Conservation (phyloP, 2,797 vertebrate genomes). For the Protosalanx chinensis region DNA sequence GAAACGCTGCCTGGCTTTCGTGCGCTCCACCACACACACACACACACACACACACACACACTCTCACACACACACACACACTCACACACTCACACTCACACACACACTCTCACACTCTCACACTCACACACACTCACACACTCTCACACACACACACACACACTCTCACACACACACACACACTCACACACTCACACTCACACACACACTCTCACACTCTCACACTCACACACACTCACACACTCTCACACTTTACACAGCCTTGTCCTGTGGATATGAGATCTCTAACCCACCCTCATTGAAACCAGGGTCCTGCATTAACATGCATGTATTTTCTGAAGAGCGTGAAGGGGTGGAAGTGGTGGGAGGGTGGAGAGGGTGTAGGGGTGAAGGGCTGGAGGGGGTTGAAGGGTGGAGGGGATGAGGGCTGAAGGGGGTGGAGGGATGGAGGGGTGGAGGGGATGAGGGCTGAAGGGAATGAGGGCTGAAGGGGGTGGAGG, state of each 20-base stretch:
- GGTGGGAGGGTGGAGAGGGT: conserved; percentile 18
- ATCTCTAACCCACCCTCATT: conserved; percentile 18
- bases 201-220: too few relatives aligned
- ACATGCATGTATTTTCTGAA: conserved; percentile 55
- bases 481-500: neutral
- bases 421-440: neutral
- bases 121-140: too few relatives aligned
- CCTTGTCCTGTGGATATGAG: conserved; percentile 8
- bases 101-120: too few relatives aligned
- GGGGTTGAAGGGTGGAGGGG: conserved; percentile 17
- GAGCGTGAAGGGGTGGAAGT: conserved; percentile 23
- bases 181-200: too few relatives aligned
- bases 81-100: too few relatives aligned
- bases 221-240: too few relatives aligned
- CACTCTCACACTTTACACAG: neutral
- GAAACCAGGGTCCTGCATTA: conserved; percentile 48
- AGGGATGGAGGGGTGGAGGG: conserved; percentile 24
- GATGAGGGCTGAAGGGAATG: conserved; percentile 1
- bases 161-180: too few relatives aligned
- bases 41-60: neutral
- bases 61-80: too few relatives aligned
- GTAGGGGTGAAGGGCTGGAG: conserved; percentile 7
- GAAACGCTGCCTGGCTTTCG: neutral
- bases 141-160: neutral
- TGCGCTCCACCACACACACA: too few relatives aligned